phyloP scores from a whole-genome alignment of 1,140 invertebrate genomes.

The Aphidius gifuensis region DNA sequence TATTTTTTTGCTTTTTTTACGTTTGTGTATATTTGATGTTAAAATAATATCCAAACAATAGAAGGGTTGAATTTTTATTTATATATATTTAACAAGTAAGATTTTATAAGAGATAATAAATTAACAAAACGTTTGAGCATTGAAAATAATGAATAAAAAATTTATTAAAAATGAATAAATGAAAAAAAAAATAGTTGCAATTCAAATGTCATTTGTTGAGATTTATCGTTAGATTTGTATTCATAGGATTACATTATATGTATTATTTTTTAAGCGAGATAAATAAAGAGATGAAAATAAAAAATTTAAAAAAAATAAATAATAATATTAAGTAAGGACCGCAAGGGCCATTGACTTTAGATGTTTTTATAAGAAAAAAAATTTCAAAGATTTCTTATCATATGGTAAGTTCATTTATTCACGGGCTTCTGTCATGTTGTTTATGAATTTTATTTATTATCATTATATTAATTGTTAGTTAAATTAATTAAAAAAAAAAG shows the following conservation, averaged over 20 bases:
- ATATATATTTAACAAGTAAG: no score
- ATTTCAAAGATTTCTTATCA: neutral
- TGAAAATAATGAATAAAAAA: neutral
- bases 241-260: neutral
- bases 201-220: slow-evolving; percentile 18
- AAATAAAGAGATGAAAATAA: neutral
- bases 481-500: neutral
- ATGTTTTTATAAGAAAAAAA: neutral
- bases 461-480: neutral
- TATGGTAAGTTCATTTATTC: neutral
- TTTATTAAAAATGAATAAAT: slow-evolving; percentile 4
- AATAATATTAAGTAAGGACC: no score
- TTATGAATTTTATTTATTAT: no score
- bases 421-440: neutral
- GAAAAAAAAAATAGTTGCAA: neutral
- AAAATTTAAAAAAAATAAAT: no score
- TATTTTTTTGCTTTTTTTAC: no score
- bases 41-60: no score
- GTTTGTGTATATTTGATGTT: no score
- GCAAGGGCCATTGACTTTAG: neutral
- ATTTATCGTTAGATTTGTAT: slow-evolving; percentile 5
- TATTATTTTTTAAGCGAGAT: neutral
- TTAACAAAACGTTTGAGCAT: neutral
- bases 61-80: no score
- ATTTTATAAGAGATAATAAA: no score